A percentile compares a stretch with the other conserved stretches of the same genome.
These are phyloP conservation scores for Erinaceus europaeus DNA, from an alignment of 2,113 vertebrate genomes.

Conservation along the genomic window DNA sequence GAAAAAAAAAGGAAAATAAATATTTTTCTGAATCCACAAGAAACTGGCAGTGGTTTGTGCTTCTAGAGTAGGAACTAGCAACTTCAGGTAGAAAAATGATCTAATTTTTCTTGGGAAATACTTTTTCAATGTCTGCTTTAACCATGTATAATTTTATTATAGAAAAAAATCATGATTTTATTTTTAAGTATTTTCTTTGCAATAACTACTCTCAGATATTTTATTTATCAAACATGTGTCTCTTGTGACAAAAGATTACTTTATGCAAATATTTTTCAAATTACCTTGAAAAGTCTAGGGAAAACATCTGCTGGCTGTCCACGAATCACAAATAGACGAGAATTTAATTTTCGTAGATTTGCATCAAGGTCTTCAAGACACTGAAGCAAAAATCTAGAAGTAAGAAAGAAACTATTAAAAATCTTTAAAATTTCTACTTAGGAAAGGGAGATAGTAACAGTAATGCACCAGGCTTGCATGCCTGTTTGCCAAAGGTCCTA, in stretches of 20 bases:
- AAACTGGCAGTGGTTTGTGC: not conserved
- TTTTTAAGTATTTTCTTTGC: constrained; percentile 2
- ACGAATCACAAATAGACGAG: constrained; percentile 95
- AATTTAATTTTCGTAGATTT: constrained; percentile 94
- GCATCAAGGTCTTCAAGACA: constrained; percentile 96
- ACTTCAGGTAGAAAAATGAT: not conserved
- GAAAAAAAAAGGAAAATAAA: no score
- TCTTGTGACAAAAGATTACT: constrained; percentile 11
- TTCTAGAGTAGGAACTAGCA: not conserved
- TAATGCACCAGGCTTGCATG: no score
- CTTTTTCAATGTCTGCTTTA: constrained; percentile 14
- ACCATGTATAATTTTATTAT: not conserved
- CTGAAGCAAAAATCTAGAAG: constrained; percentile 91
- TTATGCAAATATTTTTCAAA: constrained; percentile 18
- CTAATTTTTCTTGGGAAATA: not conserved
- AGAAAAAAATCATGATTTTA: not conserved
- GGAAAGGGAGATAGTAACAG: no score
- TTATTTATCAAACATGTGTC: constrained; percentile 2
- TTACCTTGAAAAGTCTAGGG: constrained; percentile 96
- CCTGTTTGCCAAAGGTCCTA: no score
- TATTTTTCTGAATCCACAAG: not conserved
- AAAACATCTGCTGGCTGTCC: constrained; percentile 97
- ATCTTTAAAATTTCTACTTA: not conserved
- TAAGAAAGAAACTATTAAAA: constrained; percentile 34
- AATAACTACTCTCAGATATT: not conserved